Conservation (phyloP, 2,113 vertebrate species). For the Ptilonorhynchus violaceus region DNA sequence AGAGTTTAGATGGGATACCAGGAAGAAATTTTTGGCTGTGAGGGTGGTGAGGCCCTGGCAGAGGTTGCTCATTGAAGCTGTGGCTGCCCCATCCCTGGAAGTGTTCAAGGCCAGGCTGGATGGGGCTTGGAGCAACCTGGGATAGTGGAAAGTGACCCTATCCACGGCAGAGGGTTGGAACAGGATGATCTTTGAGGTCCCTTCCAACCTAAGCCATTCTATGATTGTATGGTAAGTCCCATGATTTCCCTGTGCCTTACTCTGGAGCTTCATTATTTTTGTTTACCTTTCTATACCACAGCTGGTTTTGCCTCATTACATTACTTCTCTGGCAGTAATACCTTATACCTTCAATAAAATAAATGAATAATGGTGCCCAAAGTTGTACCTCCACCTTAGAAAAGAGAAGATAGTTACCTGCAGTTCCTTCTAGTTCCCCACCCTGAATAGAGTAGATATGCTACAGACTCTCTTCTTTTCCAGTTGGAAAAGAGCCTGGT, state of each 20-base stretch:
- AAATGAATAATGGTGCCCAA: background rate
- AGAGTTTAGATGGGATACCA: background rate
- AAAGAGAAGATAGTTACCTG: background rate
- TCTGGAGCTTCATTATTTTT: background rate
- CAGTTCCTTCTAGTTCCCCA: background rate
- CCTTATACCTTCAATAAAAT: background rate
- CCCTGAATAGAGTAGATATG: background rate
- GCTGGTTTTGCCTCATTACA: background rate
- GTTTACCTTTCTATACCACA: background rate
- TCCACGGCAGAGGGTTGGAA: background rate
- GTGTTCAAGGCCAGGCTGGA: background rate
- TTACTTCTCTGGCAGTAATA: background rate
- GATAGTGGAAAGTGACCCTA: background rate
- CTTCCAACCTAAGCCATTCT: background rate
- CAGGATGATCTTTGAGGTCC: background rate
- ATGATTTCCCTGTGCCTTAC: background rate
- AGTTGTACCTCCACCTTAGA: background rate
- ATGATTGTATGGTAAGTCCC: background rate
- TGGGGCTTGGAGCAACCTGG: background rate
- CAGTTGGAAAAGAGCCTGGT: background rate
- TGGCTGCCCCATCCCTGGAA: background rate
- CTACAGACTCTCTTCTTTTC: background rate
- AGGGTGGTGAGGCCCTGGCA: background rate
- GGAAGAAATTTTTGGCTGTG: background rate
- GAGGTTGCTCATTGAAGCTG: background rate